These are phyloP conservation scores for Achlya flavicornis DNA, from an alignment of 2,888 invertebrate species.

Conservation along the genomic window DNA sequence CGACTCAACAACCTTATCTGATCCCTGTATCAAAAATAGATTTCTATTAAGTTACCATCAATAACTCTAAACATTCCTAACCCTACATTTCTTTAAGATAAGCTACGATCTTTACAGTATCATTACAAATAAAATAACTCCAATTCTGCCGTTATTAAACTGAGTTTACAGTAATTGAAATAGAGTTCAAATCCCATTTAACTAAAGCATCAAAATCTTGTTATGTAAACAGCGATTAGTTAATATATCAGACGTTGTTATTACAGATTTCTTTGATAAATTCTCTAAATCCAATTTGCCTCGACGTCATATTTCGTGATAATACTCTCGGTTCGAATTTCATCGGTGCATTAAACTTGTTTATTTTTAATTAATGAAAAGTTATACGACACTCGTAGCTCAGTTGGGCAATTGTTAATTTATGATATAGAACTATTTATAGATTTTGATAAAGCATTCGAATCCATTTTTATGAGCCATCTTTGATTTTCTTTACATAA, in stretches of 20 bases:
- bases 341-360: slow-evolving; percentile 16
- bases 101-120: neutral
- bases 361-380: slow-evolving; percentile 36
- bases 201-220: neutral
- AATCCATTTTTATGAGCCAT: slow-evolving; percentile 4
- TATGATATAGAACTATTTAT: slow-evolving; percentile 1
- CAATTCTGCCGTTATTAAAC: neutral
- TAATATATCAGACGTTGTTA: slow-evolving; percentile 32
- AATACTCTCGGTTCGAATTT: slow-evolving; percentile 31
- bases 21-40: neutral
- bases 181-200: neutral
- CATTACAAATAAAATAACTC: neutral
- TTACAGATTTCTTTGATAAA: slow-evolving; percentile 57
- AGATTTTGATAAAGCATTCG: neutral
- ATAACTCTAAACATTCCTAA: slow-evolving; percentile 10
- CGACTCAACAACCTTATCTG: slow-evolving; percentile 13
- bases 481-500: slow-evolving; percentile 2
- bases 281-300: slow-evolving; percentile 59
- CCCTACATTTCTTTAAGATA: neutral
- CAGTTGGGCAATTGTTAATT: slow-evolving; percentile 11
- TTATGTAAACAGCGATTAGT: slow-evolving; percentile 22
- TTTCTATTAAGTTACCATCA: neutral
- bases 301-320: slow-evolving; percentile 52
- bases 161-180: neutral
- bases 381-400: slow-evolving; percentile 15